Evolutionary conservation across 2,113 vertebrate species (phyloP).

Genomic region (Stomatorhinus ivindoensis): DNA sequence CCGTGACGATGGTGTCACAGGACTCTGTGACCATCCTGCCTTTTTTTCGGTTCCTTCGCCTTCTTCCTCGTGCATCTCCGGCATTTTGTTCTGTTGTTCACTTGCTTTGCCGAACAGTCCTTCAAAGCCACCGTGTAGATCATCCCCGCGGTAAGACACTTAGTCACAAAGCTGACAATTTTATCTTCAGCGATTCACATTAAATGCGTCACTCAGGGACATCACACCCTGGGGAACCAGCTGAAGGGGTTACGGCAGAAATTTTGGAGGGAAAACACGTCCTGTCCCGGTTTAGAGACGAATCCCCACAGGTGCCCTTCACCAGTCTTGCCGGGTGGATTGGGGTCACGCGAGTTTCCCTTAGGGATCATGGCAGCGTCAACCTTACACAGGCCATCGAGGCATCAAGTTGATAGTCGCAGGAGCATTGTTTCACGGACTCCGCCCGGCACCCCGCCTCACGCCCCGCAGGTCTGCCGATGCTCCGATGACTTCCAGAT

Average conservation of each 20-base stretch:
- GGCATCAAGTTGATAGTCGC: constrained; percentile 51
- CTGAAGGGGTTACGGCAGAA: background rate
- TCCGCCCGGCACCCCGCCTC: background rate
- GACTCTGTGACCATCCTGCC: background rate
- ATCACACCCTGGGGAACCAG: background rate
- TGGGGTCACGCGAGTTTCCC: background rate
- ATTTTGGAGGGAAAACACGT: background rate
- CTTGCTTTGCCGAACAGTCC: background rate
- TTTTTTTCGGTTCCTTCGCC: background rate
- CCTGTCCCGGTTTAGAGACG: background rate
- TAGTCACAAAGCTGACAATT: background rate
- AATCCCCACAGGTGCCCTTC: background rate
- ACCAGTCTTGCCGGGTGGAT: background rate
- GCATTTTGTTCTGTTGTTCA: background rate
- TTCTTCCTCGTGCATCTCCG: background rate
- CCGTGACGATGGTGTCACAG: constrained; percentile 5
- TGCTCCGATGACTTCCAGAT: constrained; percentile 64
- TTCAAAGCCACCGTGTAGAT: background rate
- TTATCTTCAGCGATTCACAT: background rate
- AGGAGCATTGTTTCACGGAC: constrained; percentile 55
- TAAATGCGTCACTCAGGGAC: background rate
- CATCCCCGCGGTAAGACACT: background rate
- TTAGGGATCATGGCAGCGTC: background rate
- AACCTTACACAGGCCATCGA: background rate
- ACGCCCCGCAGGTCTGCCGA: constrained; percentile 53